Evolutionary conservation across 2,797 vertebrate genomes (phyloP), one percentile per base, ranked within the genome.

Genomic region (Menidia menidia): DNA sequence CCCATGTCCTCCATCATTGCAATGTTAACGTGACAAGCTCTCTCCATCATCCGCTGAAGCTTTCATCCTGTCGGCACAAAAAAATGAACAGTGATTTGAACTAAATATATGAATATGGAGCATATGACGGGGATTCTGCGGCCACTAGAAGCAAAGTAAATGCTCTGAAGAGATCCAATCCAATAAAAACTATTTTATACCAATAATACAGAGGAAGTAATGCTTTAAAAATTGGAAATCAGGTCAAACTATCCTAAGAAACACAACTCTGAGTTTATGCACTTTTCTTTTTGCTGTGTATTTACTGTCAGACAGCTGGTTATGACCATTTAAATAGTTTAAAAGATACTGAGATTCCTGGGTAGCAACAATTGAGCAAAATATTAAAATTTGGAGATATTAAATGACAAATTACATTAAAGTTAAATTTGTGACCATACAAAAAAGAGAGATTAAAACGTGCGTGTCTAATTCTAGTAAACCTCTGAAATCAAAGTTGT

Each of bases 1-100:
- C 68, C 35, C 0, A 63, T 10, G 1, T 90, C 88, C 7, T 93
- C 92, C 0, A 64, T 72, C 92, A 94, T 90, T 14, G 82, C 78
- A 3, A 94, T 78, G 77, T 84, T 92, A 62, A 92, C 43, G 74
- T 93, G 90, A 73, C 64, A 68, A 19, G 51, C 43, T 70, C 43
- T 62, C 41, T 90, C 90, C 75, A 87, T 91, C 64, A 70, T 89
- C 48, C 33, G 70, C 52, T 54, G 60, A 52, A 32, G 53, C 13
- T 7, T 55, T 32, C n/a, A 60, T 12, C 35, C 65, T 73, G 63
- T 32, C 6, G 10, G 25, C 16, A 18, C 3, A 39, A 42, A 41
- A 32, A 50, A 1, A 25, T 25, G 25, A 33, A 47, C 4, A 12
- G 6, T 11, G 0, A 14, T 8, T 31, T 18, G 16, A 16, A 31